These are phyloP conservation scores for Microdon myrmicae DNA, from an alignment of 2,888 invertebrate genomes.

Conservation along the genomic window DNA sequence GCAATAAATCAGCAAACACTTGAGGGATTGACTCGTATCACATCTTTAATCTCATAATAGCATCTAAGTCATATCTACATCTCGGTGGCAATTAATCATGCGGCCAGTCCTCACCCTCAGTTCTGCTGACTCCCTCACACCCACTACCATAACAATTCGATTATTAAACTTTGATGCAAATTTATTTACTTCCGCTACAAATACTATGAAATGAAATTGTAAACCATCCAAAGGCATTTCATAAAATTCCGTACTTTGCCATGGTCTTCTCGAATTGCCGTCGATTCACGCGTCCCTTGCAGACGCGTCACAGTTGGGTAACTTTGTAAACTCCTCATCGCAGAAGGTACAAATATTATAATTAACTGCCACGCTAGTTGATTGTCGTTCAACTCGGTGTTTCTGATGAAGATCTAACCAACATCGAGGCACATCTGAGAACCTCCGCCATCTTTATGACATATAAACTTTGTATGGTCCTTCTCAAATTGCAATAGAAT, in stretches of 20 bases:
- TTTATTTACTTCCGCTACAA: slow-evolving; percentile 15
- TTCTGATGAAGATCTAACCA: slow-evolving; percentile 22
- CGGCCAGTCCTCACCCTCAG: too few species aligned
- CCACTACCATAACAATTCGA: too few species aligned
- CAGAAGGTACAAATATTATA: slow-evolving; percentile 41
- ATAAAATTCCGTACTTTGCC: slow-evolving; percentile 16
- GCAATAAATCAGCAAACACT: slow-evolving; percentile 9
- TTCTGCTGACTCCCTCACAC: too few species aligned
- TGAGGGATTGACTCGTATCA: slow-evolving; percentile 9
- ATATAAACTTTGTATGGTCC: slow-evolving; percentile 3
- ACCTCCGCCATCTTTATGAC: slow-evolving; percentile 6
- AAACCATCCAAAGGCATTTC: slow-evolving; percentile 17
- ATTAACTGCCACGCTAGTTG: slow-evolving; percentile 47
- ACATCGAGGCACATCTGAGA: slow-evolving; percentile 16
- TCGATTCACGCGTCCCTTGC: slow-evolving; percentile 7
- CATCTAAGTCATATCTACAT: slow-evolving; percentile 5
- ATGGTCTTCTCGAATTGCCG: slow-evolving; percentile 27
- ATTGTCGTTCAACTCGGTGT: slow-evolving; percentile 28
- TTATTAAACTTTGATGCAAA: slow-evolving; percentile 7
- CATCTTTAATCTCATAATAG: slow-evolving; percentile 4
- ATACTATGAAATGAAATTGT: slow-evolving; percentile 31
- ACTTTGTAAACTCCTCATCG: slow-evolving; percentile 32
- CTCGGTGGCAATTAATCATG: slow-evolving; percentile 30
- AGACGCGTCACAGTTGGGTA: slow-evolving; percentile 40
- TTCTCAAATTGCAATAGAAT: slow-evolving; percentile 37